A percentile compares a stretch with the other conserved stretches of the same genome.
Conservation (phyloP, 1,140 invertebrate species). For the Myzus persicae region DNA sequence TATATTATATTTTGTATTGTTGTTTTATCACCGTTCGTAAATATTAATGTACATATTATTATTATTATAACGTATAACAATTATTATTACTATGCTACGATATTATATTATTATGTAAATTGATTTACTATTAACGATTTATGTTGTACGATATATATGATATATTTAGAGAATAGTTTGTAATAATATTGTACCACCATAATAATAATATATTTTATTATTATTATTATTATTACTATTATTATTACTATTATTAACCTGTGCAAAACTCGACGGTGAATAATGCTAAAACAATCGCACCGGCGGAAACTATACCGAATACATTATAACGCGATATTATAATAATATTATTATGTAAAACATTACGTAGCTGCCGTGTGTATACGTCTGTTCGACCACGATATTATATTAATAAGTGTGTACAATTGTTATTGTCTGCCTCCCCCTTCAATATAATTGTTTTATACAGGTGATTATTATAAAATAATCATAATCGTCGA, state of each 20-base stretch:
- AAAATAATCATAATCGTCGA: neutral
- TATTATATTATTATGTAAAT: constrained; percentile 18
- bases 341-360: constrained; percentile 8
- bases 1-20: constrained; percentile 7
- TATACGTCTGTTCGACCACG: neutral
- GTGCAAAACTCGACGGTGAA: neutral
- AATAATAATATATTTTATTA: constrained; percentile 8
- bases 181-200: neutral
- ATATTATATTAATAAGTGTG: neutral
- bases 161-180: constrained; percentile 4
- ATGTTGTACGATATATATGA: neutral
- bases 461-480: constrained; percentile 2
- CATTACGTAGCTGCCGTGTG: neutral
- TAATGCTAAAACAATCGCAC: neutral
- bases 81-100: constrained; percentile 2
- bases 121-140: constrained; percentile 5
- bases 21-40: neutral
- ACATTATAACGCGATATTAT: neutral
- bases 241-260: neutral
- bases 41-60: constrained; percentile 11
- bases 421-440: neutral
- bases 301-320: neutral
- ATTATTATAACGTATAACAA: constrained; percentile 4
- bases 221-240: neutral
- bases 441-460: neutral